phyloP scores from a whole-genome alignment of 2,797 vertebrate genomes.

The Danionella dracula region DNA sequence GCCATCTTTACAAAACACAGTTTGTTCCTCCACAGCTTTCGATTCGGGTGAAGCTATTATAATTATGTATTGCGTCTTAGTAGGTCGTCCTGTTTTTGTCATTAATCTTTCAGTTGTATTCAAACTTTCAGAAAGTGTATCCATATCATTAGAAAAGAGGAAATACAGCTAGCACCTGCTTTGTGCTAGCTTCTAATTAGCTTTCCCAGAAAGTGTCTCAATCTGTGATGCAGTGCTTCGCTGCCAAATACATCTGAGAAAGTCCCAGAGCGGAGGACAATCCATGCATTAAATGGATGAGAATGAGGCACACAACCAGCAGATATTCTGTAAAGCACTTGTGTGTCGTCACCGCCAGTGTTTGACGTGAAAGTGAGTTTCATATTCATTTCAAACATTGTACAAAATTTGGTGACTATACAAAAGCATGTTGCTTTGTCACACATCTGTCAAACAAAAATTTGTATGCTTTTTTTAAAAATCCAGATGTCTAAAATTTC shows the following conservation, averaged over 20 bases:
- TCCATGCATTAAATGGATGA: background rate
- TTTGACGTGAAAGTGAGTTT: too few relatives aligned
- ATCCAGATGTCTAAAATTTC: too few relatives aligned
- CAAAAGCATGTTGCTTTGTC: too few relatives aligned
- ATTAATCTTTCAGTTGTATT: background rate
- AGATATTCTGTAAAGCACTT: too few relatives aligned
- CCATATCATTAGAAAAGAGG: background rate
- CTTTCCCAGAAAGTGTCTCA: slow-evolving; percentile 55
- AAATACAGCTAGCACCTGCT: slow-evolving; percentile 30
- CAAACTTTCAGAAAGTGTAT: background rate
- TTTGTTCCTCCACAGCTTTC: background rate
- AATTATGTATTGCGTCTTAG: background rate
- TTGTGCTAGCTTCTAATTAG: slow-evolving; percentile 59
- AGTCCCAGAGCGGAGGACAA: slow-evolving; percentile 30
- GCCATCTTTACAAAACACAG: background rate
- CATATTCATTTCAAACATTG: too few relatives aligned
- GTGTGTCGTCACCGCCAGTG: too few relatives aligned
- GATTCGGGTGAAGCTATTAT: background rate
- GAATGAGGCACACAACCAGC: too few relatives aligned
- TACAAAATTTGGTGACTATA: too few relatives aligned
- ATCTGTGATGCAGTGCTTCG: slow-evolving; percentile 53
- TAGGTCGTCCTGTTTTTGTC: background rate
- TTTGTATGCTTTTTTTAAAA: too few relatives aligned
- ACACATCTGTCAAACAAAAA: too few relatives aligned
- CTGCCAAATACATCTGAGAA: slow-evolving; percentile 57